Evolutionary conservation across 2,888 invertebrate species (phyloP).

Genomic region (Heliconius erato): DNA sequence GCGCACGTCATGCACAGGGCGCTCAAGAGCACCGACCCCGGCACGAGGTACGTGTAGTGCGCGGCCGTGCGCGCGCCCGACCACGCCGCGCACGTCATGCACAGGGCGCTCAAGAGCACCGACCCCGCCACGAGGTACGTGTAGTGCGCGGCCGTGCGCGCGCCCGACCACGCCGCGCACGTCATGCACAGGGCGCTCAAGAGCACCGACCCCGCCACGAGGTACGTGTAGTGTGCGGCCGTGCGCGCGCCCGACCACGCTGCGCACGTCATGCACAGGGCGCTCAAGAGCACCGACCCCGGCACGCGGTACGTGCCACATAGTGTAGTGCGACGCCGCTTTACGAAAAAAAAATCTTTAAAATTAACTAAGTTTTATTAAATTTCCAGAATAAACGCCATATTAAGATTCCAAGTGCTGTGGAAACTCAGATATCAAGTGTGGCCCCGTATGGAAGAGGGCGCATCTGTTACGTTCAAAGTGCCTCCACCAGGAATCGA

Average conservation of each 20-base stretch:
- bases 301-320: too few species aligned
- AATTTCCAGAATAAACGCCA: slow-evolving; percentile 79
- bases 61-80: slow-evolving; percentile 96
- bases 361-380: background rate
- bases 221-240: slow-evolving; percentile 84
- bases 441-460: slow-evolving; percentile 99
- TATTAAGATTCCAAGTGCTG: slow-evolving; percentile 93
- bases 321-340: too few species aligned
- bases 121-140: slow-evolving; percentile 59
- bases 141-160: slow-evolving; percentile 91
- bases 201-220: slow-evolving; percentile 83
- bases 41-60: too few species aligned
- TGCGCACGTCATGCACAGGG: slow-evolving; percentile 94
- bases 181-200: slow-evolving; percentile 96
- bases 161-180: slow-evolving; percentile 94
- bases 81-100: slow-evolving; percentile 95
- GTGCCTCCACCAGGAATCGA: slow-evolving; percentile 99
- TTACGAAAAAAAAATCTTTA: too few species aligned
- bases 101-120: slow-evolving; percentile 93
- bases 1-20: slow-evolving; percentile 95
- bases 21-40: slow-evolving; percentile 89
- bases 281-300: slow-evolving; percentile 90
- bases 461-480: slow-evolving; percentile 97
- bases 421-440: slow-evolving; percentile 99
- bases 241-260: slow-evolving; percentile 96